Evolutionary conservation across 2,113 vertebrate genomes (phyloP).

Genomic region (Zosterops hypoxanthus): DNA sequence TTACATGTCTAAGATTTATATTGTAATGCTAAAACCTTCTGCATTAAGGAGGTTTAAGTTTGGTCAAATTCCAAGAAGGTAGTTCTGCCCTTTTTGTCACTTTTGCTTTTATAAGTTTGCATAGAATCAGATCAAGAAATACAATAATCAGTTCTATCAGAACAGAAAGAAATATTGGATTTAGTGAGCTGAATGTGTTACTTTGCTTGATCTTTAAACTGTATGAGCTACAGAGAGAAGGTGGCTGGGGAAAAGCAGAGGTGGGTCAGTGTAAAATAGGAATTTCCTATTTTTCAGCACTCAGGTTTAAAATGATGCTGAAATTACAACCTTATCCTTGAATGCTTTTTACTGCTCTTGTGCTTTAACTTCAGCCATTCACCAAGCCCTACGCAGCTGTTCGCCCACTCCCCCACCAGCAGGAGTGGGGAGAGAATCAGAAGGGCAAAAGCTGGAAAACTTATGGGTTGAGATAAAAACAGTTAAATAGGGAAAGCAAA

Average conservation of each 20-base stretch:
- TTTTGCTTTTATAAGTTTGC: background rate
- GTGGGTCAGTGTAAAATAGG: background rate
- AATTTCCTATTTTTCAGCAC: background rate
- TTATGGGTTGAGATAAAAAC: background rate
- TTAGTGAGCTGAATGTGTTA: background rate
- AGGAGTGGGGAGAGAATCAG: accelerated
- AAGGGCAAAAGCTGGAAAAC: background rate
- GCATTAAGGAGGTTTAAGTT: background rate
- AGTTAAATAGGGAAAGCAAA: background rate
- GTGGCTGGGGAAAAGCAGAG: background rate
- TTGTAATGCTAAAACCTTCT: background rate
- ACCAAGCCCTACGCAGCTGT: accelerated
- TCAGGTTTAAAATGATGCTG: background rate
- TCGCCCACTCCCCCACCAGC: accelerated
- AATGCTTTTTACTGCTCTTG: accelerated
- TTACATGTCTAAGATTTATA: background rate
- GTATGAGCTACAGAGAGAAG: background rate
- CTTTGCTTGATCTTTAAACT: background rate
- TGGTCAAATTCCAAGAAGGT: background rate
- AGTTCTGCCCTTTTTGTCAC: background rate
- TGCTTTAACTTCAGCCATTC: background rate
- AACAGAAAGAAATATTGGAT: background rate
- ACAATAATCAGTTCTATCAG: background rate
- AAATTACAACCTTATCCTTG: background rate
- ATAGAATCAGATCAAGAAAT: background rate